These are phyloP conservation scores for Podiceps cristatus DNA, from an alignment of 2,113 vertebrate species.

Conservation along the genomic window DNA sequence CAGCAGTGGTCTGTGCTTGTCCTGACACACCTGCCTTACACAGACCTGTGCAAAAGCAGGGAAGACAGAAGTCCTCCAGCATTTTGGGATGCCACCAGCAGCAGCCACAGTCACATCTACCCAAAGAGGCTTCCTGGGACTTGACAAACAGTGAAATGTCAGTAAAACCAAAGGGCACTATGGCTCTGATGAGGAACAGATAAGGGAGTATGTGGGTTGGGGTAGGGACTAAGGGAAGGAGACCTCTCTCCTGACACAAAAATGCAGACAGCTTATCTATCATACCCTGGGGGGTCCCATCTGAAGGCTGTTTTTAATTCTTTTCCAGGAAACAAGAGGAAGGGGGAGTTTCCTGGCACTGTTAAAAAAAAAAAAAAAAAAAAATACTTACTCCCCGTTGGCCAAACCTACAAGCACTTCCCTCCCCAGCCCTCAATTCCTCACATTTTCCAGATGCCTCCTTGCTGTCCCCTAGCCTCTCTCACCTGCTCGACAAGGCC, in stretches of 20 bases:
- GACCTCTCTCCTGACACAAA: neutral
- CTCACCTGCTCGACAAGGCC: neutral
- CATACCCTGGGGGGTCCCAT: neutral
- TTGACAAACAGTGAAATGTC: neutral
- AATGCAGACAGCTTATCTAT: neutral
- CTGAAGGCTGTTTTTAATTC: neutral
- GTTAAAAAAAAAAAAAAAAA: no score
- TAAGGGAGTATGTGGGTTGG: neutral
- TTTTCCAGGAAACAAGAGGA: neutral
- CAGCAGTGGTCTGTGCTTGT: neutral
- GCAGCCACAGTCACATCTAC: neutral
- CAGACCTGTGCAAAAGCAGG: neutral
- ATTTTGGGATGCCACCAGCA: neutral
- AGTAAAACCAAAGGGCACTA: neutral
- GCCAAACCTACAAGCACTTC: neutral
- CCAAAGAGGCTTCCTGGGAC: neutral
- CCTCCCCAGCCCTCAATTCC: rapidly evolving
- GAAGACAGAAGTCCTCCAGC: neutral
- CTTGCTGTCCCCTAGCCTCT: neutral
- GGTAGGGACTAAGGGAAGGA: neutral
- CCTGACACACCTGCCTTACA: neutral
- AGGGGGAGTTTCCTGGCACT: neutral
- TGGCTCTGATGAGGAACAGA: neutral
- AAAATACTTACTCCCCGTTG: neutral
- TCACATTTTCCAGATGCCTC: neutral